phyloP scores from a whole-genome alignment of 1,140 invertebrate species.

The Gyrodactylus bullatarudis region DNA sequence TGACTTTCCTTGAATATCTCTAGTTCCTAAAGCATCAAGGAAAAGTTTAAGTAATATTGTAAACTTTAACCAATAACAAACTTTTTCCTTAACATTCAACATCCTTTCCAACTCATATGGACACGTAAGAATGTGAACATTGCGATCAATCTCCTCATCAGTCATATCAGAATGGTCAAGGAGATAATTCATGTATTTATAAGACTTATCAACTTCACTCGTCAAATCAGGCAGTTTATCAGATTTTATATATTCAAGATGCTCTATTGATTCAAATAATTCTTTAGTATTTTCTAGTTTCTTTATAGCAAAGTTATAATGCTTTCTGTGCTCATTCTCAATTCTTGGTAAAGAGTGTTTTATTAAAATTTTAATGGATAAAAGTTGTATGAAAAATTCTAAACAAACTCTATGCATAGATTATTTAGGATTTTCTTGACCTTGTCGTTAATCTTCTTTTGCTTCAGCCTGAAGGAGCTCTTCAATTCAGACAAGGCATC shows the following conservation, averaged over 20 bases:
- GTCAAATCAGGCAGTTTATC: background rate
- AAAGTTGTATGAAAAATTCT: too few relatives aligned
- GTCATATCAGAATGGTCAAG: background rate
- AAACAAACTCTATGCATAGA: background rate
- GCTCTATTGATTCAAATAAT: background rate
- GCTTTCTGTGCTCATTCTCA: background rate
- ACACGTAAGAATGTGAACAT: background rate
- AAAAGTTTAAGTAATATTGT: background rate
- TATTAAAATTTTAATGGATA: too few relatives aligned
- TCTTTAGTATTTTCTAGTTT: background rate
- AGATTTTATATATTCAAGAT: background rate
- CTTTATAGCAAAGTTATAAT: background rate
- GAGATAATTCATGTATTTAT: background rate
- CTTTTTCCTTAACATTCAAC: background rate
- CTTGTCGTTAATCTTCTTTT: background rate
- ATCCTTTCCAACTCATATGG: background rate
- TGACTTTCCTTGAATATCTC: background rate
- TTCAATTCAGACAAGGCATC: background rate
- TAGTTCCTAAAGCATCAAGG: background rate
- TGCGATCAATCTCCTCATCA: background rate
- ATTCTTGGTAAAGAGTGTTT: too few relatives aligned
- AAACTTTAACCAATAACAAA: background rate
- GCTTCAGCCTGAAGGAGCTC: background rate
- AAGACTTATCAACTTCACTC: background rate
- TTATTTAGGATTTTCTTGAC: background rate